Conservation (phyloP, 2,113 vertebrate species). For the Jaculus jaculus region DNA sequence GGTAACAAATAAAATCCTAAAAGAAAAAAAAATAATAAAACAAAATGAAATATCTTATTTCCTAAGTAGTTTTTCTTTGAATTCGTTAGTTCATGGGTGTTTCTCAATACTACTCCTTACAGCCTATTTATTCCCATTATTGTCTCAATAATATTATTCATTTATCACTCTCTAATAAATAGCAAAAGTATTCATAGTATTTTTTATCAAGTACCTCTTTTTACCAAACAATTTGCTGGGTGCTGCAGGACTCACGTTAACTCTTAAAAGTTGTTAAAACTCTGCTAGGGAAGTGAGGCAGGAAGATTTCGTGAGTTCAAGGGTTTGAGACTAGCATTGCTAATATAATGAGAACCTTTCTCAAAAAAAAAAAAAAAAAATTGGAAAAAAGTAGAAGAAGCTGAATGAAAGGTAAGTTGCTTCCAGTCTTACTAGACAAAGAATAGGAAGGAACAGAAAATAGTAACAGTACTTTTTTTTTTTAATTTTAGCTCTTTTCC, state of each 20-base stretch:
- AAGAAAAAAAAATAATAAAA: not conserved
- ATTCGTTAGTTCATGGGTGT: not conserved
- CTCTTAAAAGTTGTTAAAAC: not conserved
- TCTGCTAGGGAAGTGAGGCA: not conserved
- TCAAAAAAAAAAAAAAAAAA: not conserved
- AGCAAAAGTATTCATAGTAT: conserved; percentile 9
- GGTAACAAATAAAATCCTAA: not conserved
- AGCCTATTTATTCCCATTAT: not conserved
- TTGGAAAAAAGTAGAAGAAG: too few relatives aligned
- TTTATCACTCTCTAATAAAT: not conserved
- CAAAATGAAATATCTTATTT: conserved; percentile 14
- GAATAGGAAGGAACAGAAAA: not conserved
- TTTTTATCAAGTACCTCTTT: not conserved
- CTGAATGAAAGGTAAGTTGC: not conserved
- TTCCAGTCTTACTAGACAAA: not conserved
- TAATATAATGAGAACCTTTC: not conserved
- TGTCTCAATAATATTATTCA: conserved; percentile 24
- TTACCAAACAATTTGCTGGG: not conserved
- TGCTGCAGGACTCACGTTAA: not conserved
- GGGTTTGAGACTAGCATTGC: not conserved
- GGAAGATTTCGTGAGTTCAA: not conserved
- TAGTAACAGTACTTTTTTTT: not conserved
- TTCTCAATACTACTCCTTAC: not conserved
- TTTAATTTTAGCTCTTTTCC: not conserved
- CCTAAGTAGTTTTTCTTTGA: conserved; percentile 3